phyloP scores from a whole-genome alignment of 2,797 vertebrate species.

The Percopsis omiscomaycus region DNA sequence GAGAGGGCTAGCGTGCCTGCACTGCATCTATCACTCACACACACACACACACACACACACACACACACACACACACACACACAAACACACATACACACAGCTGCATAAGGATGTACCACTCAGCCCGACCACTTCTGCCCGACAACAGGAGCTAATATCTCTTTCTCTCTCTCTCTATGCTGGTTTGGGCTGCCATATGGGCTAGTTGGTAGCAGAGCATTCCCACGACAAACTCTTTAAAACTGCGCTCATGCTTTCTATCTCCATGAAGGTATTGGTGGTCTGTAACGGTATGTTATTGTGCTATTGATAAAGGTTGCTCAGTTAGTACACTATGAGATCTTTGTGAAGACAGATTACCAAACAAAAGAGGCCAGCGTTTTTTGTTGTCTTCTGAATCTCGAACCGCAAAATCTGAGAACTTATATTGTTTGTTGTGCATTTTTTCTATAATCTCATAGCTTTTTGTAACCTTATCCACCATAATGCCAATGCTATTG shows the following conservation, averaged over 20 bases:
- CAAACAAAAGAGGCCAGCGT: constrained; percentile 38
- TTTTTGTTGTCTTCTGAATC: constrained; percentile 47
- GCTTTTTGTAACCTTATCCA: constrained; percentile 60
- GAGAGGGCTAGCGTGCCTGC: constrained; percentile 3
- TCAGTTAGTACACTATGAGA: constrained; percentile 50
- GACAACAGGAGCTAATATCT: constrained; percentile 60
- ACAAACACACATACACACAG: constrained; percentile 1
- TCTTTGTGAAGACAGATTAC: constrained; percentile 47
- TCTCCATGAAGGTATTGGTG: constrained; percentile 51
- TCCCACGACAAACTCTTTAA: constrained; percentile 54
- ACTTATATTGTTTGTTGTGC: constrained; percentile 64
- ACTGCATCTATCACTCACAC: constrained; percentile 13
- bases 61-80: not conserved
- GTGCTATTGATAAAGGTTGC: constrained; percentile 71
- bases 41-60: constrained; percentile 14
- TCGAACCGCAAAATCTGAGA: constrained; percentile 60
- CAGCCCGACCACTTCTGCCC: constrained; percentile 46
- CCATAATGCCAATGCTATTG: constrained; percentile 56
- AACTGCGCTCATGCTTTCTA: constrained; percentile 57
- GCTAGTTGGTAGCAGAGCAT: constrained; percentile 46
- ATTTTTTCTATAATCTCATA: constrained; percentile 48
- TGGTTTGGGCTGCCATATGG: constrained; percentile 70
- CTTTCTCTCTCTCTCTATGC: constrained; percentile 35
- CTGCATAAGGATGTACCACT: constrained; percentile 27
- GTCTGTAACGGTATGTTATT: constrained; percentile 61